Percentiles rank a stretch among this genome's conserved stretches.
phyloP scores from a whole-genome alignment of 2,797 vertebrate species.

The Okamejei kenojei region DNA sequence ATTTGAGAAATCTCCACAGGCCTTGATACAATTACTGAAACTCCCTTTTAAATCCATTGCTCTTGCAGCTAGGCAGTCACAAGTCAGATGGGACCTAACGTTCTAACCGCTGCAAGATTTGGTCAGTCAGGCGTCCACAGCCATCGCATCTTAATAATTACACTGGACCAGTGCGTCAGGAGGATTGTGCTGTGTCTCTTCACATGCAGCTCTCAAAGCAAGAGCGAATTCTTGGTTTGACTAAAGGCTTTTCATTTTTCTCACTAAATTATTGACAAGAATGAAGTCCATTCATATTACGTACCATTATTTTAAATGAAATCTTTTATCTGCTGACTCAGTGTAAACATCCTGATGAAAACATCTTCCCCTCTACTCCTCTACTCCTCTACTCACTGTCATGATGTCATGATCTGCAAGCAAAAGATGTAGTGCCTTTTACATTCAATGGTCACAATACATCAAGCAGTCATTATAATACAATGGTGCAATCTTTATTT shows the following conservation, averaged over 20 bases:
- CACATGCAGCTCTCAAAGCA: slow-evolving; percentile 61
- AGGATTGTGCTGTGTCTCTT: slow-evolving; percentile 64
- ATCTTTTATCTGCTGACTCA: neutral
- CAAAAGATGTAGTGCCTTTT: neutral
- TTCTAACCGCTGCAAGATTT: slow-evolving; percentile 70
- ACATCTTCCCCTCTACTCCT: neutral
- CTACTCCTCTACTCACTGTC: neutral
- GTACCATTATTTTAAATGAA: neutral
- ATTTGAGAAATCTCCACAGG: slow-evolving; percentile 74
- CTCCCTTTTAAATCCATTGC: slow-evolving; percentile 71
- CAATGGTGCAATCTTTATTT: too few species aligned
- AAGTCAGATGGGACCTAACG: slow-evolving; percentile 69
- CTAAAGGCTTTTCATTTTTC: neutral
- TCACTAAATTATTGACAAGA: neutral
- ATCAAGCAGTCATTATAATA: too few species aligned
- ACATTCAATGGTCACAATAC: too few species aligned
- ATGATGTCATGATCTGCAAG: neutral
- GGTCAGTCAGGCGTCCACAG: slow-evolving; percentile 76
- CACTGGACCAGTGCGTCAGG: slow-evolving; percentile 51
- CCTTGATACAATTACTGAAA: slow-evolving; percentile 75
- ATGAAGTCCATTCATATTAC: neutral
- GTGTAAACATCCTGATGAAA: neutral
- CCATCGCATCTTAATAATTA: slow-evolving; percentile 71
- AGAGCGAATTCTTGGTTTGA: slow-evolving; percentile 18
- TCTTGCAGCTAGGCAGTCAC: slow-evolving; percentile 65